Base-by-base conservation (phyloP, 2,797 vertebrate species). In the Cynopterus sphinx region DNA sequence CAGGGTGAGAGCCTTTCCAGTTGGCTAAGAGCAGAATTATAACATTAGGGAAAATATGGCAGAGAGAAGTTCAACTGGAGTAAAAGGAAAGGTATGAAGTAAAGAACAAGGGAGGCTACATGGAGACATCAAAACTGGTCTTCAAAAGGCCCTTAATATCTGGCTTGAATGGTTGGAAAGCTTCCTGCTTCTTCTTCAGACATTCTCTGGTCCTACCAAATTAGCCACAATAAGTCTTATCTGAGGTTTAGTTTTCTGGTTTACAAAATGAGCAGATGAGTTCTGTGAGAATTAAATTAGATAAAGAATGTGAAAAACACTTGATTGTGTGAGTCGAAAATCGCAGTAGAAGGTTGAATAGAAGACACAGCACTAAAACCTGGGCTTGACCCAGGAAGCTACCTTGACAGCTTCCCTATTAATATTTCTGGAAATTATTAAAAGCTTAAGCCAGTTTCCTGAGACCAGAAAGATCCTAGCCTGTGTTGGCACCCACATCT, bases 201-300 rank as follows among this genome's bases (percentile, higher is more conserved):
- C 88, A 95, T 81, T 74, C 26, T 70, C 39, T 49, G 41, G 24
- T 81, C 63, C 91, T 83, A 41, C 49, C 55, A 87, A 71, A 21
- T 63, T n/a, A 73, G 79, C 31, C 24, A 70, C 70, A 65, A 41
- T 17, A 75, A 85, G 43, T 78, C 46, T 39, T 83, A 11, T 51
- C 36, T 93, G 74, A 92, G 43, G 51, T 86, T 95, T 65, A 36
- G 9, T 63, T 92, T 87, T 78, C 33, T 90, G 55, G 7, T 51
- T 90, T 87, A 75, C 90, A 67, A 93, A 90, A 90, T 78, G 21
- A 51, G 33, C 24, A 41, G 83, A 49, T 49, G 15, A 46, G 26
- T 73, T 70, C 26, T 63, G 31, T n/a, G 41, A 83, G 46, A 91
- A 93, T 71, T 75, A 77, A 75, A 46, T 94, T 70, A 91, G 74